Evolutionary conservation across 1,140 invertebrate species (phyloP).

Genomic region (Oryctes rhinoceros): DNA sequence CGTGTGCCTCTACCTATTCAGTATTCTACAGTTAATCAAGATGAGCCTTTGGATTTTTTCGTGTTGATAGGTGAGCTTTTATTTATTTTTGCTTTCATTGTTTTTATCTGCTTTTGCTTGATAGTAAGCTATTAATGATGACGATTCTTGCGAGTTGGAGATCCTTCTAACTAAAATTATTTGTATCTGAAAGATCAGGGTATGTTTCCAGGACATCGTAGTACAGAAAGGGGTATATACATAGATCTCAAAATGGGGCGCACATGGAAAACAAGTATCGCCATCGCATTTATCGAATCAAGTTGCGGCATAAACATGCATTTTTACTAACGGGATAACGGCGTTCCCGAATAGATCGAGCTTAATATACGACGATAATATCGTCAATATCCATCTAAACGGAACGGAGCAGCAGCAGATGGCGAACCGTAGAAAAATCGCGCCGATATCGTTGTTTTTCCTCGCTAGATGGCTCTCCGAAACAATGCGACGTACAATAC

Average conservation of each 20-base stretch:
- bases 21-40: too few species aligned
- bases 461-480: conserved; percentile 1
- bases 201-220: too few species aligned
- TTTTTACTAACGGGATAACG: conserved; percentile 17
- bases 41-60: too few species aligned
- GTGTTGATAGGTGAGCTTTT: too few species aligned
- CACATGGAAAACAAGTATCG: conserved; percentile 18
- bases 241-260: neutral
- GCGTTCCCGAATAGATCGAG: neutral
- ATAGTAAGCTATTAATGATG: too few species aligned
- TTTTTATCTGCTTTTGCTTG: too few species aligned
- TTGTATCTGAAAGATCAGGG: too few species aligned
- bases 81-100: too few species aligned
- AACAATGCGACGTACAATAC: conserved; percentile 8
- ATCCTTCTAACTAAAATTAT: too few species aligned
- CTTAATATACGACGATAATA: conserved; percentile 1
- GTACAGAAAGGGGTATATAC: too few species aligned
- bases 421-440: neutral
- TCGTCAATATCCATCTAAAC: conserved; percentile 9
- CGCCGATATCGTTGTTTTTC: conserved; percentile 6
- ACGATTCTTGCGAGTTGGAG: too few species aligned
- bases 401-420: neutral
- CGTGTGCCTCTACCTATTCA: too few species aligned
- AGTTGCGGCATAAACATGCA: neutral
- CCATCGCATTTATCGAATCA: neutral